phyloP scores from a whole-genome alignment of 2,888 invertebrate genomes.

The Catotricha subobsoleta region DNA sequence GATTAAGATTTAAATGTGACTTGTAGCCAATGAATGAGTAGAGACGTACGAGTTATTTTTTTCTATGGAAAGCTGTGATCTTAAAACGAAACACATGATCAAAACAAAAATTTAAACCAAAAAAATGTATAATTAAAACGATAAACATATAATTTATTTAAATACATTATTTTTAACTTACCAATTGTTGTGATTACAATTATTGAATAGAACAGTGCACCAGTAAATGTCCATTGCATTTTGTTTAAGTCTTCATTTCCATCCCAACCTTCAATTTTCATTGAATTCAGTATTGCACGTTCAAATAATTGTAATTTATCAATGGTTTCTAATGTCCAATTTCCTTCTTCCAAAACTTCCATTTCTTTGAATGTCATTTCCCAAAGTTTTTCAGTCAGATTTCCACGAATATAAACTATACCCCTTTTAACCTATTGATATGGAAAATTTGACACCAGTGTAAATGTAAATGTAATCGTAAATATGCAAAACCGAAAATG shows the following conservation, averaged over 20 bases:
- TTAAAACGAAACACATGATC: too few relatives aligned
- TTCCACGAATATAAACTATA: constrained; percentile 49
- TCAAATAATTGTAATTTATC: constrained; percentile 46
- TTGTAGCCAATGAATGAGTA: too few relatives aligned
- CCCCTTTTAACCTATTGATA: constrained; percentile 59
- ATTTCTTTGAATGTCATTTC: constrained; percentile 33
- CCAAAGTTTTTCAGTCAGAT: constrained; percentile 68
- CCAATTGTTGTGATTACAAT: constrained; percentile 93
- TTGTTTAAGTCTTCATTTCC: constrained; percentile 45
- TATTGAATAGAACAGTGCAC: constrained; percentile 85
- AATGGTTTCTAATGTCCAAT: constrained; percentile 64
- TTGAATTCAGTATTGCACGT: constrained; percentile 54
- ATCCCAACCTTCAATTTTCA: constrained; percentile 81
- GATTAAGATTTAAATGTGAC: too few relatives aligned
- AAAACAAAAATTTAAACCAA: too few relatives aligned
- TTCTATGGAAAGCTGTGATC: too few relatives aligned
- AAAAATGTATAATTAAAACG: too few relatives aligned
- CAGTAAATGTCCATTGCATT: constrained; percentile 71
- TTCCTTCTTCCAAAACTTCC: constrained; percentile 45
- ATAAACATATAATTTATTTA: too few relatives aligned
- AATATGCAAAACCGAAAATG: not conserved
- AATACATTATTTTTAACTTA: constrained; percentile 33
- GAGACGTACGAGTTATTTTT: too few relatives aligned
- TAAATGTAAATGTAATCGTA: not conserved
- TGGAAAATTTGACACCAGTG: too few relatives aligned